These are phyloP conservation scores for Heterochromis multidens DNA, from an alignment of 2,113 vertebrate species.

Conservation along the genomic window DNA sequence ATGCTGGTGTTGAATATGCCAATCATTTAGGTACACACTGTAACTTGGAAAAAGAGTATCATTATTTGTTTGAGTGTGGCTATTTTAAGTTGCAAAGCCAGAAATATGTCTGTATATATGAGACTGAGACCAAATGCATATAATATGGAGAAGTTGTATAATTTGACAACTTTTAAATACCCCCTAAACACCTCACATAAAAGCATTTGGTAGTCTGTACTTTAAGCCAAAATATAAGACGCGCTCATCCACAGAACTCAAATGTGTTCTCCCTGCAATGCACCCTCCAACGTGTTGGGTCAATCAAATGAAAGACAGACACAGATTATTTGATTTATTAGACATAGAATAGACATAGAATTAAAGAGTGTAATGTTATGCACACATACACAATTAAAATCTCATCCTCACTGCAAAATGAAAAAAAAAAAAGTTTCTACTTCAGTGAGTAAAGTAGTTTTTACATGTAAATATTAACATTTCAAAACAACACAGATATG, in stretches of 20 bases:
- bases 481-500: not conserved
- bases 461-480: not conserved
- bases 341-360: too few species aligned
- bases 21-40: not conserved
- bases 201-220: too few species aligned
- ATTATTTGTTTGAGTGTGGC: not conserved
- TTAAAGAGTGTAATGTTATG: not conserved
- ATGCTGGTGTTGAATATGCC: not conserved
- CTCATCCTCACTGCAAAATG: not conserved
- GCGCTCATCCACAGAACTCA: not conserved
- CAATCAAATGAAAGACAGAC: not conserved
- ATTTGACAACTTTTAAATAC: too few species aligned
- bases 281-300: not conserved
- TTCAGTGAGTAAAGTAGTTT: not conserved
- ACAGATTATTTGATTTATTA: not conserved
- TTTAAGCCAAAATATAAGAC: not conserved
- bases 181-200: too few species aligned
- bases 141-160: too few species aligned
- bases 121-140: too few species aligned
- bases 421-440: not conserved
- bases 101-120: not conserved
- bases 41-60: not conserved
- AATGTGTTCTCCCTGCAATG: not conserved
- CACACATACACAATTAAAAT: not conserved
- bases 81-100: not conserved